Conservation (phyloP, 2,888 invertebrate species). For the Prionchulus punctatus region DNA sequence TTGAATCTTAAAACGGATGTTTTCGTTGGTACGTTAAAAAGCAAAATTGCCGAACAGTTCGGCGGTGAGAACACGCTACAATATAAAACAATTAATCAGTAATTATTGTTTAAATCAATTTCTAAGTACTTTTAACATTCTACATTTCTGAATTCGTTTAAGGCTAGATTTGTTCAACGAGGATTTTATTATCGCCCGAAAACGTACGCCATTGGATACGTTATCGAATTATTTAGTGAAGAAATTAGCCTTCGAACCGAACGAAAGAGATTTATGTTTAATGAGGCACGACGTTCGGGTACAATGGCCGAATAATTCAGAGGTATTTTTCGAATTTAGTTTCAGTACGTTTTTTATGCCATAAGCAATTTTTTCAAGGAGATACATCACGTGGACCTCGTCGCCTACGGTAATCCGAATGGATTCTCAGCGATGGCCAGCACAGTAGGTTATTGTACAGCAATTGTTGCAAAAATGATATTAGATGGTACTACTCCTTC, state of each 20-base stretch:
- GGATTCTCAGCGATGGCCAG: slow-evolving; percentile 91
- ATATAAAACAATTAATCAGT: slow-evolving; percentile 14
- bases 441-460: slow-evolving; percentile 78
- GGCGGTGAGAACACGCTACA: slow-evolving; percentile 37
- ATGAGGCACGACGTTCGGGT: slow-evolving; percentile 82
- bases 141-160: slow-evolving; percentile 13
- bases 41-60: slow-evolving; percentile 61
- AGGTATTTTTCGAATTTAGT: no score
- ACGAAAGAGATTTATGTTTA: slow-evolving; percentile 82
- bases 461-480: slow-evolving; percentile 92
- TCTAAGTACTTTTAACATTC: not conserved
- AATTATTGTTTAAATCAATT: slow-evolving; percentile 1
- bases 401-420: slow-evolving; percentile 57
- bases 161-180: slow-evolving; percentile 69
- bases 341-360: no score
- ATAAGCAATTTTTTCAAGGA: slow-evolving; percentile 46
- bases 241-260: slow-evolving; percentile 36
- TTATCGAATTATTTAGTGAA: slow-evolving; percentile 54
- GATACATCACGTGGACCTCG: slow-evolving; percentile 55
- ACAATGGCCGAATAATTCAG: slow-evolving; percentile 58
- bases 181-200: slow-evolving; percentile 57
- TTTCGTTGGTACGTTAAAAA: slow-evolving; percentile 78
- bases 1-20: slow-evolving; percentile 70
- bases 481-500: slow-evolving; percentile 57
- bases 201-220: slow-evolving; percentile 70